Percentiles rank a stretch among this genome's conserved stretches.
phyloP scores from a whole-genome alignment of 2,888 invertebrate species.

The Andrena haemorrhoa region DNA sequence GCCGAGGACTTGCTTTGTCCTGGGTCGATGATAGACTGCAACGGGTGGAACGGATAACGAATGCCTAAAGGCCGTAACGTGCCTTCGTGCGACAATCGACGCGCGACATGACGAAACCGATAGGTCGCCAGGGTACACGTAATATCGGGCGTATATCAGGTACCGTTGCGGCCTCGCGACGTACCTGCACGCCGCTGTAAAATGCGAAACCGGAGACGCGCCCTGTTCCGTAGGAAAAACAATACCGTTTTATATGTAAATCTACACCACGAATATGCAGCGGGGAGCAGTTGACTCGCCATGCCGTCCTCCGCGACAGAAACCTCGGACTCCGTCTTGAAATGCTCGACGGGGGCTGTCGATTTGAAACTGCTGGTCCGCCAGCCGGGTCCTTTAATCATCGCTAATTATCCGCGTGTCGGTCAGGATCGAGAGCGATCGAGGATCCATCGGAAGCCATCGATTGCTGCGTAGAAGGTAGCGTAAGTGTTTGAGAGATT shows the following conservation, averaged over 20 bases:
- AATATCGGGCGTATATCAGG: conserved; percentile 61
- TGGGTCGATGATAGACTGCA: no score
- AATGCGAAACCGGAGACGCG: conserved; percentile 64
- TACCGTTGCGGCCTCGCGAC: conserved; percentile 66
- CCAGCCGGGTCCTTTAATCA: no score
- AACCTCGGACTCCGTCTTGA: neutral
- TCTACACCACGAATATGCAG: conserved; percentile 45
- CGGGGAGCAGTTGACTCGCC: neutral
- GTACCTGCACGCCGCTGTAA: conserved; percentile 51
- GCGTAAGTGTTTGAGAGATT: no score
- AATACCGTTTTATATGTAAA: conserved; percentile 72
- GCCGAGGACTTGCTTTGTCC: neutral
- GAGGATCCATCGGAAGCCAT: neutral
- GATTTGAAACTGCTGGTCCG: conserved; percentile 13
- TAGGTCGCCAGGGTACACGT: conserved; percentile 47
- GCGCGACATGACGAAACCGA: conserved; percentile 46
- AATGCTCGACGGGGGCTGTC: conserved; percentile 4
- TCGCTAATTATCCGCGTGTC: no score
- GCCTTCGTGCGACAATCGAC: conserved; percentile 47
- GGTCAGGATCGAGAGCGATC: conserved; percentile 1
- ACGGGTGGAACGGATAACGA: no score
- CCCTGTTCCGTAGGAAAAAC: conserved; percentile 66
- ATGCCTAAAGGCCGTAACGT: conserved; percentile 7
- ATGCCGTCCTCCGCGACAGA: conserved; percentile 39
- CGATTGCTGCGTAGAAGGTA: no score